Base-by-base conservation (phyloP, 2,888 invertebrate genomes). In the Dusona sp. region DNA sequence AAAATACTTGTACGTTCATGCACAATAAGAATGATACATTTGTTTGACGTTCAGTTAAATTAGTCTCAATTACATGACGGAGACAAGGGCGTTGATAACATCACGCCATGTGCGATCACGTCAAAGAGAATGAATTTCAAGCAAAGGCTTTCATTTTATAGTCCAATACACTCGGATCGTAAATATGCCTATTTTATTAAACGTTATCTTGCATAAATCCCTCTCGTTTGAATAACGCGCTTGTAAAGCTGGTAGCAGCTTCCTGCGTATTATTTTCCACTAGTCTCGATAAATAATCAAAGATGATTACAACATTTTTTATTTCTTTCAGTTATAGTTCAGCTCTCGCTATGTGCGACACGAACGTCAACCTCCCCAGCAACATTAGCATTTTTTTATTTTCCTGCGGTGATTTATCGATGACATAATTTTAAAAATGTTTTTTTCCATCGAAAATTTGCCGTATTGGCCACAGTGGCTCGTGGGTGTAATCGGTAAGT, bases 401-500 rank as follows among this genome's bases (percentile, higher is more conserved):
- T 29, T 11, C 42, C 6, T n/a, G 36, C 2, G 19, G 61, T 64
- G 48, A 42, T 75, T 48, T 0, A 33, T 51, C 42, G n/a, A 68
- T 61, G 57, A 38, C 38, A 16, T 29, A 2, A 33, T 25, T 57
- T 19, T 2, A 42, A 77, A 57, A 13, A 83, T 86, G 80, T 22
- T 65, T 42, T 67, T 68, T 48, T 57, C 57, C 33, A 72, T 80
- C 54, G 36, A 54, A 1, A 86, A 70, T 25, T 74, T 79, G 45
- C 57, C 84, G 7, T 61, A 87, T 57, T 90, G 91, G 92, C 89
- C 91, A 0, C 92, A 93, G 80, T 92, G 92, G 92, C 80, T 92
- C 29, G 90, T 91, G 22, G 90, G 90, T 16, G 80, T 88, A 8
- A 88, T 89, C 61, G 89, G 92, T 93, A 87, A 88, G 88, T 87